Conservation (phyloP, 2,888 invertebrate species). For the Rhyacophila evoluta region DNA sequence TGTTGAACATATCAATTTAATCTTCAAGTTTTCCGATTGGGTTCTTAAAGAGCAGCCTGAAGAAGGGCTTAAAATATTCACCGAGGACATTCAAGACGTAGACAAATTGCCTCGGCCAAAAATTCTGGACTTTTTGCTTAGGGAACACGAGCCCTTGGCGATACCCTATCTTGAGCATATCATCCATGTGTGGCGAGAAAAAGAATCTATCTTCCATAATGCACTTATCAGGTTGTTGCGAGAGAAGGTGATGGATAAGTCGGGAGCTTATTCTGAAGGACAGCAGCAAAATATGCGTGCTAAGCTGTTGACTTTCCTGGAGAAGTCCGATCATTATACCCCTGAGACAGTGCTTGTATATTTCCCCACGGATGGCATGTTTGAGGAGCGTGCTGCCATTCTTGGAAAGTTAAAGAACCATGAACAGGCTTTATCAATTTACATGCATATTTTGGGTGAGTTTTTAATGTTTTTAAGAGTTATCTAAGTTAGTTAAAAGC, state of each 20-base stretch:
- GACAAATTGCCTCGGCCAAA: conserved; percentile 89
- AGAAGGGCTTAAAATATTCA: conserved; percentile 91
- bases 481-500: too few species aligned
- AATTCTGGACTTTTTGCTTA: conserved; percentile 89
- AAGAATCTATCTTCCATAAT: conserved; percentile 88
- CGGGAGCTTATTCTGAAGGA: conserved; percentile 45
- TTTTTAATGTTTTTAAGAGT: background rate
- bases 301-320: conserved; percentile 82
- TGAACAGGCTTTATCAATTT: conserved; percentile 92
- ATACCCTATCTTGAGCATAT: conserved; percentile 96
- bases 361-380: conserved; percentile 86
- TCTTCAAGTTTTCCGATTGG: conserved; percentile 95
- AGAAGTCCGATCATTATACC: conserved; percentile 83
- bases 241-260: conserved; percentile 72
- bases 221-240: conserved; percentile 90
- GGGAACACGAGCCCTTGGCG: conserved; percentile 83
- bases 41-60: conserved; percentile 87
- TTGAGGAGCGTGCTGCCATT: conserved; percentile 95
- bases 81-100: conserved; percentile 88
- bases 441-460: conserved; percentile 83
- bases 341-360: conserved; percentile 88
- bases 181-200: conserved; percentile 90
- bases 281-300: conserved; percentile 62
- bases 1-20: conserved; percentile 83
- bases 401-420: conserved; percentile 91